phyloP scores from a whole-genome alignment of 2,888 invertebrate genomes.

The Euzetes globulus region DNA sequence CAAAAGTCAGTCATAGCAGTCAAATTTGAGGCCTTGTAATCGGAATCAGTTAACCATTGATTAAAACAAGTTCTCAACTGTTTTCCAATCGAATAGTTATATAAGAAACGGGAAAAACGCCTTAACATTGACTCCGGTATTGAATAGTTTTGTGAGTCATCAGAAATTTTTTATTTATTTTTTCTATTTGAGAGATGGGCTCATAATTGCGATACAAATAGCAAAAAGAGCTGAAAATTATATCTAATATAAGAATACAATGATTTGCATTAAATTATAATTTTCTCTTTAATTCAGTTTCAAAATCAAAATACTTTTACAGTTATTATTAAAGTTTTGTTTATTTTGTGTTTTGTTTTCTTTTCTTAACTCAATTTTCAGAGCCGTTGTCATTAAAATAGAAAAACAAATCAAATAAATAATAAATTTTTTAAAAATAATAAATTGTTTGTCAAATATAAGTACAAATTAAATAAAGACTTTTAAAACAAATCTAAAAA shows the following conservation, averaged over 20 bases:
- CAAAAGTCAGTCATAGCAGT: not conserved
- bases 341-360: not conserved
- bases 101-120: constrained; percentile 12
- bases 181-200: not conserved
- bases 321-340: constrained; percentile 2
- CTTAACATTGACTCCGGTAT: constrained; percentile 15
- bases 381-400: constrained; percentile 13
- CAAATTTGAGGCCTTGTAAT: not conserved
- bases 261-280: constrained; percentile 19
- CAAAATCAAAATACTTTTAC: constrained; percentile 9
- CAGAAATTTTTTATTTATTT: not conserved
- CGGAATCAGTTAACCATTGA: constrained; percentile 17
- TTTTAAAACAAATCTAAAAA: constrained; percentile 16
- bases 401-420: constrained; percentile 16
- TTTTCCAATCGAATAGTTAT: not conserved
- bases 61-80: constrained; percentile 12
- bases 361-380: not conserved
- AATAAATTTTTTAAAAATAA: constrained; percentile 13
- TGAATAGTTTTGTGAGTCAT: constrained; percentile 1
- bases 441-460: constrained; percentile 1
- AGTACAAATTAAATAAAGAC: constrained; percentile 2
- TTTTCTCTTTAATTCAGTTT: constrained; percentile 21
- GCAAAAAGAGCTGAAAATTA: not conserved
- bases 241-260: not conserved
- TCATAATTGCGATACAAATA: constrained; percentile 3